phyloP scores from a whole-genome alignment of 1,140 invertebrate genomes.

The Sarcophaga bullata region DNA sequence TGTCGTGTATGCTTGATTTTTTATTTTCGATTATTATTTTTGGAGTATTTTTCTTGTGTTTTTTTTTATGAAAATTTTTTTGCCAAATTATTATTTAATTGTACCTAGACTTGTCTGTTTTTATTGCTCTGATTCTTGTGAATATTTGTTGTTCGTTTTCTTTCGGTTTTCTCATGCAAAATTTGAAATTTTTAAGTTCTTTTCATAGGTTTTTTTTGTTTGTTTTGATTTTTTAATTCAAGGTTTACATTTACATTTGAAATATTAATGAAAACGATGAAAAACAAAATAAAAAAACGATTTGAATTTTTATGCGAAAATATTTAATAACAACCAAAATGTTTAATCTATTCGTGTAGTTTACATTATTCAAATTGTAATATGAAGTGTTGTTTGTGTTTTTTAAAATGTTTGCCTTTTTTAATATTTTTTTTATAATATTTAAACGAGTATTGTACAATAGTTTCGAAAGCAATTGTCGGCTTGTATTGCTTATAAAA shows the following conservation, averaged over 20 bases:
- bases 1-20: neutral
- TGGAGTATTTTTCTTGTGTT: neutral
- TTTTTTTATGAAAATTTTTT: neutral
- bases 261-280: neutral
- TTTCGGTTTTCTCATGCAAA: no score
- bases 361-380: neutral
- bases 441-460: neutral
- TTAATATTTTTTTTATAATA: neutral
- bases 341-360: neutral
- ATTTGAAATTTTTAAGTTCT: neutral
- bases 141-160: neutral
- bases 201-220: neutral
- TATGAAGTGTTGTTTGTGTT: neutral
- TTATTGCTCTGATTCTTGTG: conserved; percentile 23
- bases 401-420: neutral
- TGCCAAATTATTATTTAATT: conserved; percentile 19
- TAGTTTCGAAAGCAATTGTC: conserved; percentile 14
- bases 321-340: no score
- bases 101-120: neutral
- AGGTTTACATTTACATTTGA: neutral
- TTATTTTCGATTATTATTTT: neutral
- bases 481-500: neutral
- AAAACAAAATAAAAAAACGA: no score
- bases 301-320: no score
- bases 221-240: neutral